Evolutionary conservation across 2,797 vertebrate species (phyloP).

Genomic region (Spondyliosoma cantharus): DNA sequence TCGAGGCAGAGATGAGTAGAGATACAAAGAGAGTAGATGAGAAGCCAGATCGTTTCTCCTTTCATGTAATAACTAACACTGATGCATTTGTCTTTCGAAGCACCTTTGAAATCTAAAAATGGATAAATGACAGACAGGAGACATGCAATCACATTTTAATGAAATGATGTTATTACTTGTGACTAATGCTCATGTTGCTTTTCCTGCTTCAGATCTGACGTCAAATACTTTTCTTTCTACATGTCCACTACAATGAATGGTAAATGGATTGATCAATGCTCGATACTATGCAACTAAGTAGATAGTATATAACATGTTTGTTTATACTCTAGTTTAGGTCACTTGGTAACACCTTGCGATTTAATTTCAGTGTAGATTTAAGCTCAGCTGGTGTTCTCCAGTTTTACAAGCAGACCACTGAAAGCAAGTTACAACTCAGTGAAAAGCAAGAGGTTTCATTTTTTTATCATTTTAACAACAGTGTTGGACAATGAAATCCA

Average conservation of each 20-base stretch:
- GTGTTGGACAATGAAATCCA: no score
- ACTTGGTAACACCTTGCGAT: no score
- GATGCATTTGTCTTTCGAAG: slow-evolving; percentile 6
- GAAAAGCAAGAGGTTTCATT: no score
- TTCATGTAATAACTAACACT: background rate
- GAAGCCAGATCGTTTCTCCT: background rate
- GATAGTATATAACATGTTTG: no score
- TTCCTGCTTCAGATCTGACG: background rate
- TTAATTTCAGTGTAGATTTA: background rate
- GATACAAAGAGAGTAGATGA: slow-evolving; percentile 5
- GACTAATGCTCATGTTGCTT: background rate
- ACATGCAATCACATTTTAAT: background rate
- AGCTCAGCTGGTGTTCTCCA: background rate
- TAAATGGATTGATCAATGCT: background rate
- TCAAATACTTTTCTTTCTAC: no score
- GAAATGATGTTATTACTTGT: background rate
- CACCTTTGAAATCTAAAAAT: slow-evolving; percentile 8
- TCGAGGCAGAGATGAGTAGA: background rate
- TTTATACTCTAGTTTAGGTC: no score
- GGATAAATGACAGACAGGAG: background rate
- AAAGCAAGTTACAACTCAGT: background rate
- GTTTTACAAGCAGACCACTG: background rate
- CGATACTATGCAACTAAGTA: no score
- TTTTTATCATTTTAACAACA: no score
- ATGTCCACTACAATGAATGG: background rate